Evolutionary conservation across 2,113 vertebrate species (phyloP).

Genomic region (Otus sunia): DNA sequence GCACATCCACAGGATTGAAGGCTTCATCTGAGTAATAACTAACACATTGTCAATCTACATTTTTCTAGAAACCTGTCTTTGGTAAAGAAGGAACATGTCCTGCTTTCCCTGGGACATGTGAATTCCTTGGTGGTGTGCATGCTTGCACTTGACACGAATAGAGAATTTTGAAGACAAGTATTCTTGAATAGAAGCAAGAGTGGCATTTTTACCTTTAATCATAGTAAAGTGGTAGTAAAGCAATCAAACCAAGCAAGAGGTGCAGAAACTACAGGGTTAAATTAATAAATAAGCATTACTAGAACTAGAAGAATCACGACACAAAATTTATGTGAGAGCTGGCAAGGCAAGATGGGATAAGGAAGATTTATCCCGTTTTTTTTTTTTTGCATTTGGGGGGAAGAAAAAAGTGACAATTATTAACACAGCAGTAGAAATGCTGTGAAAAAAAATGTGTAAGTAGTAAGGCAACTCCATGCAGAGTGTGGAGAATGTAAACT

Average conservation of each 20-base stretch:
- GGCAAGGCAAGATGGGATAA: neutral
- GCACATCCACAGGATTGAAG: neutral
- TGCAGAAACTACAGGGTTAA: neutral
- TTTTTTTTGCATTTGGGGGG: neutral
- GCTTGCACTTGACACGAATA: neutral
- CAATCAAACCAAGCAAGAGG: neutral
- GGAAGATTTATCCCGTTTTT: neutral
- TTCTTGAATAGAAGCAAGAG: neutral
- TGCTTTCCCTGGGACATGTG: neutral
- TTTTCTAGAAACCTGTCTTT: neutral
- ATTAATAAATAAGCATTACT: neutral
- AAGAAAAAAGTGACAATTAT: neutral
- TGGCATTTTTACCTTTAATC: neutral
- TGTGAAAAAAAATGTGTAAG: neutral
- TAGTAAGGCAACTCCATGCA: neutral
- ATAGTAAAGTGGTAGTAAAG: neutral
- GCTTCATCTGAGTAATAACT: neutral
- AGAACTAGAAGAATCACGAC: neutral
- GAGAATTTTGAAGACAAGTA: neutral
- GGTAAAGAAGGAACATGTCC: neutral
- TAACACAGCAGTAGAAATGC: neutral
- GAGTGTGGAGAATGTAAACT: neutral
- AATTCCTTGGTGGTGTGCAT: neutral
- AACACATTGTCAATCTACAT: neutral
- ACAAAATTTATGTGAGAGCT: neutral